Evolutionary conservation across 1,140 invertebrate species (phyloP), one percentile per base, ranked within the genome.

Genomic region (Achroia grisella): DNA sequence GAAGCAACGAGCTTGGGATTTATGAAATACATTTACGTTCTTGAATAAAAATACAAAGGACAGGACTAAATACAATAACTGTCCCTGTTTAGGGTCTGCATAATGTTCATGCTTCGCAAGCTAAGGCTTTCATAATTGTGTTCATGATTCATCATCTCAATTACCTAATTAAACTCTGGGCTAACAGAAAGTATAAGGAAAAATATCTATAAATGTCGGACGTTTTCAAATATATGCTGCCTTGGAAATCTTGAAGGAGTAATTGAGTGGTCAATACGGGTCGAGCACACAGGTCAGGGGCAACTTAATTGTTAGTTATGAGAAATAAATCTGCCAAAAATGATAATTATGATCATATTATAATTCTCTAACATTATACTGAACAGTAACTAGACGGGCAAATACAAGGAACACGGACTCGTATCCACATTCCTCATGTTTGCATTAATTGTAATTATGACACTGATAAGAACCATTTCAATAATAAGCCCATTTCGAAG

Each of bases 241-340:
- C 44, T 50, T 49, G 47, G 52, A 62, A 68, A 68, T 66, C 58
- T 58, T 43, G 62, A 60, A 64, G 60, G 61, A 72, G 67, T 63
- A 80, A 78, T 73, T 73, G 63, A 70, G 30, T 65, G 63, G 61
- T 68, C 69, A 73, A 75, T 68, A 62, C 67, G 63, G 62, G 64
- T 62, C 63, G 66, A 61, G 54, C 55, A 62, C 59, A 51, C 56
- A 50, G 78, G 78, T 78, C 76, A 79, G 47, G 69, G 69, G 42
- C 69, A 48, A 48, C 52, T 54, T 71, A 69, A 79, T 77, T 72
- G 51, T 46, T 60, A 51, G 42, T 62, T 54, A 36, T 44, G 42
- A 49, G 42, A 53, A 54, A 43, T 27, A 43, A 60, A 56, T 45
- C 31, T 27, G 41, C 41, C 23, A 44, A 49, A 47, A 45, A 14